Conservation (phyloP, 2,888 invertebrate species). For the Clusia tigrina region DNA sequence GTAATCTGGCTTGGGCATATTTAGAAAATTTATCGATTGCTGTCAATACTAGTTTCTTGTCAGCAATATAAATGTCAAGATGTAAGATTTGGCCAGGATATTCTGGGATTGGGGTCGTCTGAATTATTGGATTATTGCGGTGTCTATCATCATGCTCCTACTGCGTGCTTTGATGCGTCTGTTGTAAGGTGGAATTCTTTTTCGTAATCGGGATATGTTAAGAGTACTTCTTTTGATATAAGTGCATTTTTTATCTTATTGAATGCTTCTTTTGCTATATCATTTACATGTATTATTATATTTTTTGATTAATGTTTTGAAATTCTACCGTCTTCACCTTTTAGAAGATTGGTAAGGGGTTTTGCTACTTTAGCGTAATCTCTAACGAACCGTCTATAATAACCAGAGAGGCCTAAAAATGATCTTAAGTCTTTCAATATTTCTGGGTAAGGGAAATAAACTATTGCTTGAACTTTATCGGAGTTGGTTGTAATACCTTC, state of each 20-base stretch:
- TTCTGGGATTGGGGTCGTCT: background rate
- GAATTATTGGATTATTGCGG: background rate
- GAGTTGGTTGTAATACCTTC: background rate
- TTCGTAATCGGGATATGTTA: slow-evolving; percentile 28
- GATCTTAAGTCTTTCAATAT: slow-evolving; percentile 3
- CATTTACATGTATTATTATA: slow-evolving; percentile 10
- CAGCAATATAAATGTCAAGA: background rate
- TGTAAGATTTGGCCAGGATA: background rate
- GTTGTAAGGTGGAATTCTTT: slow-evolving; percentile 30
- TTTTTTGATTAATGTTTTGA: slow-evolving; percentile 10
- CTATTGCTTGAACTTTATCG: background rate
- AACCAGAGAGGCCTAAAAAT: slow-evolving; percentile 12
- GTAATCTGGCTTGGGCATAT: background rate
- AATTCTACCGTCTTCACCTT: background rate
- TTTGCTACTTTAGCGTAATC: slow-evolving; percentile 10
- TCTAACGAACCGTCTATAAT: slow-evolving; percentile 9
- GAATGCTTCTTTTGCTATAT: slow-evolving; percentile 16
- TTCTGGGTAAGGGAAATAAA: background rate
- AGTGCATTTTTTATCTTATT: slow-evolving; percentile 16
- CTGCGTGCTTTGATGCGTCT: slow-evolving; percentile 28
- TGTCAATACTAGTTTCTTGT: background rate
- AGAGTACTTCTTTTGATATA: slow-evolving; percentile 11
- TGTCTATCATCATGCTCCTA: slow-evolving; percentile 20
- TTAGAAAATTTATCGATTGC: background rate
- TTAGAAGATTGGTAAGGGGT: too few relatives aligned